Conservation (phyloP, 2,888 invertebrate species). For the Clusia tigrina region DNA sequence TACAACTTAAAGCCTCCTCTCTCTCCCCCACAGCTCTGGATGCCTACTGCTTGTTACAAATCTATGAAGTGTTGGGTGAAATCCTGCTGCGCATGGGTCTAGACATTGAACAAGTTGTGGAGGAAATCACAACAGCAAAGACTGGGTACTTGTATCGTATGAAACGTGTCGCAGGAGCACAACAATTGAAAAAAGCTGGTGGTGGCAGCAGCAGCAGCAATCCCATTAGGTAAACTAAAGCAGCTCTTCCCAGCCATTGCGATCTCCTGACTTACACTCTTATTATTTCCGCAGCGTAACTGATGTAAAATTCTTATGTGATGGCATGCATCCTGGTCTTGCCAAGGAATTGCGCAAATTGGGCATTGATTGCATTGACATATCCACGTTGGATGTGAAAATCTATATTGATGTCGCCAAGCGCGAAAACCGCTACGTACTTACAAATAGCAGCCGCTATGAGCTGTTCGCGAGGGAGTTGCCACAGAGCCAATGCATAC, state of each 20-base stretch:
- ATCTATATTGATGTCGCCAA: constrained; percentile 37
- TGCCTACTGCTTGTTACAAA: constrained; percentile 84
- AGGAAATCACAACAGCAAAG: constrained; percentile 40
- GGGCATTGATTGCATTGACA: constrained; percentile 39
- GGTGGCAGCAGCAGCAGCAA: not conserved
- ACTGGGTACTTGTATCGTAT: constrained; percentile 36
- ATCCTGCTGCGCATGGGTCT: constrained; percentile 52
- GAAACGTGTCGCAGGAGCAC: constrained; percentile 23
- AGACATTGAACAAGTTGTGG: constrained; percentile 45
- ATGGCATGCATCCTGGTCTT: constrained; percentile 36
- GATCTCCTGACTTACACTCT: not conserved
- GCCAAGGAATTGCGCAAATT: constrained; percentile 41
- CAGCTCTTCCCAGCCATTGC: constrained; percentile 14
- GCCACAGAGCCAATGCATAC: constrained; percentile 34
- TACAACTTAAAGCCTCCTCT: not conserved
- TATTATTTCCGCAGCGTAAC: constrained; percentile 23
- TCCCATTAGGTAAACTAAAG: constrained; percentile 13
- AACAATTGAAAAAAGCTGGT: too few species aligned
- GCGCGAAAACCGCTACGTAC: constrained; percentile 36
- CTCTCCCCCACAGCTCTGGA: constrained; percentile 73
- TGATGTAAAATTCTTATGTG: constrained; percentile 38
- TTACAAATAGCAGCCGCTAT: constrained; percentile 38
- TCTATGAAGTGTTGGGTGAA: constrained; percentile 72
- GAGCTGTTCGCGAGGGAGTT: constrained; percentile 30
- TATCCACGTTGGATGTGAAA: constrained; percentile 30